Evolutionary conservation across 2,113 vertebrate species (phyloP).

Genomic region (Mesoclemmys tuberculata): DNA sequence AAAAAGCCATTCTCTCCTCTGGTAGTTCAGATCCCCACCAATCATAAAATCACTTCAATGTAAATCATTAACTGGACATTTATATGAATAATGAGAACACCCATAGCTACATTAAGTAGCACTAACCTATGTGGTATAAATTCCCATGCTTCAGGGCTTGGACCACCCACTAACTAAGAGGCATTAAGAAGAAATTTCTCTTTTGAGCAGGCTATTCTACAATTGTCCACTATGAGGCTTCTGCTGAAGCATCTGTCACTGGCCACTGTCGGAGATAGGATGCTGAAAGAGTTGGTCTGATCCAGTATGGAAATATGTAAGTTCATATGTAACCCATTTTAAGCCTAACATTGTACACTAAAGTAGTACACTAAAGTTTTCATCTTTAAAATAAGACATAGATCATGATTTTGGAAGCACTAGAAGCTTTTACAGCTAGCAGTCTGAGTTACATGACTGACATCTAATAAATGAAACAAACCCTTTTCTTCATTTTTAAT

Average conservation of each 20-base stretch:
- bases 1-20: fast-evolving
- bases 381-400: neutral
- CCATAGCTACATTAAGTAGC: no score
- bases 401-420: neutral
- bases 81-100: no score
- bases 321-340: neutral
- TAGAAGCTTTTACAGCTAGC: neutral
- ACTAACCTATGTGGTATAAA: neutral
- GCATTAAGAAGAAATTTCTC: neutral
- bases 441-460: no score
- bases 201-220: neutral
- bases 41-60: neutral
- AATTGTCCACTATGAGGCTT: neutral
- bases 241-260: neutral
- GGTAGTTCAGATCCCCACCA: neutral
- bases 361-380: neutral
- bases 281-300: neutral
- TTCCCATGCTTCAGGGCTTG: neutral
- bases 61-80: no score
- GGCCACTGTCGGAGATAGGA: neutral
- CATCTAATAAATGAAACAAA: constrained; percentile 10
- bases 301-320: neutral
- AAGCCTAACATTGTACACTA: neutral
- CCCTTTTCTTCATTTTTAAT: neutral
- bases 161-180: neutral